Evolutionary conservation across 2,113 vertebrate species (phyloP).

Genomic region (Manacus vitellinus): DNA sequence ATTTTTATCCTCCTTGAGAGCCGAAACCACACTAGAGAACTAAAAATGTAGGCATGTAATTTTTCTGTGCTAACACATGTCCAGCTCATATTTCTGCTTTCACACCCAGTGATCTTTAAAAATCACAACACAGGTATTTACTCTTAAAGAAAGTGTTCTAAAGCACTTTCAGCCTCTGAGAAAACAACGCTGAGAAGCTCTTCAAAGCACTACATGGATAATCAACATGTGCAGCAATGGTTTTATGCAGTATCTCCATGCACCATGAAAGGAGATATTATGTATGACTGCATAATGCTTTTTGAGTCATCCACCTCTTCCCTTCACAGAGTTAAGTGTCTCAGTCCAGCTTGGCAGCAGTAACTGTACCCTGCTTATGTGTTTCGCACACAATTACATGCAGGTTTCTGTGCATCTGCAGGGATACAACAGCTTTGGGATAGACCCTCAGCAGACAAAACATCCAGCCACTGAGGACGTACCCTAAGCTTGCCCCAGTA

Average conservation of each 20-base stretch:
- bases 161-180: neutral
- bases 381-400: neutral
- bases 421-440: neutral
- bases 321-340: neutral
- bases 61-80: neutral
- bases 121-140: neutral
- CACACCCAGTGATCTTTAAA: neutral
- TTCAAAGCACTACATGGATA: rapidly evolving
- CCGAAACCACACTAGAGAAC: neutral
- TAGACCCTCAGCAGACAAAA: neutral
- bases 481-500: neutral
- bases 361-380: neutral
- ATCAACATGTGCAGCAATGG: neutral
- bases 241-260: rapidly evolving
- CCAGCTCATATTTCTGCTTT: neutral
- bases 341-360: neutral
- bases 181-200: neutral
- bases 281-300: rapidly evolving
- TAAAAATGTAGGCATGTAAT: neutral
- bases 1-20: neutral
- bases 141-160: neutral
- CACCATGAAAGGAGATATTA: neutral
- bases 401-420: neutral
- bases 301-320: neutral
- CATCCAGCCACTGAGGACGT: neutral